Base-by-base conservation (phyloP, 2,888 invertebrate genomes). In the Aphrophora alni region DNA sequence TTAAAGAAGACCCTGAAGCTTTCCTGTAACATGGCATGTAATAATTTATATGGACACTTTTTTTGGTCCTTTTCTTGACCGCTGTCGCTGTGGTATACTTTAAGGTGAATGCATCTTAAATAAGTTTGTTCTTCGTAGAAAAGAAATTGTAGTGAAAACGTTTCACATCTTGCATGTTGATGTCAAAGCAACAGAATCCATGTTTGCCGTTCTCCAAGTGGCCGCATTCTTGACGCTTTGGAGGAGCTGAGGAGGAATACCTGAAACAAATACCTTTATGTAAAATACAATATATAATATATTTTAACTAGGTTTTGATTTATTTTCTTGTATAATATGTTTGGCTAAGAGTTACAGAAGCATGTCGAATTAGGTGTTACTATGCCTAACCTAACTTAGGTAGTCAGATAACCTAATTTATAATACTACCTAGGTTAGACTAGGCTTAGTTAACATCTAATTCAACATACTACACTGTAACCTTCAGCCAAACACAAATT, bases 141-240 rank as follows among this genome's bases (percentile, higher is more conserved):
- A 72, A 72, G 27, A 25, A 72, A 26, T 72, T 72, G 72, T 26
- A 12, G 72, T 72, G 72, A 27, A 72, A 72, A 72, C 27, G 72
- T 72, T 26, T 72, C n/a, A 72, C 72, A 72, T 72, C 25, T 72
- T 72, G 72, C 72, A 72, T 72, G 72, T 72, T 72, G 24, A 72
- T 72, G 26, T 72, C n/a, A 27, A 72, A 72, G 26, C 72, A 72
- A n/a, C 26, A n/a, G 27, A 72, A 72, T 72, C 72, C 72, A 72
- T 72, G 72, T 72, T 72, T 25, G 27, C 72, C 72, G 27, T 72
- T 72, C 72, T 72, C 72, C 72, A 72, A 72, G 72, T 72, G 72
- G 72, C 72, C 27, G 72, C 72, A 72, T 24, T 44, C 44, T 44
- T 10, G 44, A 44, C 44, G 44, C 14, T 44, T 44, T 44, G 44